Evolutionary conservation across 1,140 invertebrate genomes (phyloP).

Genomic region (Bradysia coprophila): DNA sequence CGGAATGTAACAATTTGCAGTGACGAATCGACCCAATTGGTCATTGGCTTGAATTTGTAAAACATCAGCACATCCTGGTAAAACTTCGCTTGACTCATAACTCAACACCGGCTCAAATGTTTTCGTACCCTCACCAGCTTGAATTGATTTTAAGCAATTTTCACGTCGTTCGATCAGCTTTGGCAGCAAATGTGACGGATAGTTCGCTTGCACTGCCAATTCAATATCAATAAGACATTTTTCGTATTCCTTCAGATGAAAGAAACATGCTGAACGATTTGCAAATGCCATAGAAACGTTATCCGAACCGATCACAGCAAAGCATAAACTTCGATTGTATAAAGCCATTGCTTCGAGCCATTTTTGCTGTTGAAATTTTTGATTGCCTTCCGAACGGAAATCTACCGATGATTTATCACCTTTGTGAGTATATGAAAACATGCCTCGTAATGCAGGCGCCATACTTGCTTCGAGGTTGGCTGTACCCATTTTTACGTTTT

Average conservation of each 20-base stretch:
- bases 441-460: no score
- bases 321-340: conserved; percentile 40
- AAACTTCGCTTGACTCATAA: conserved; percentile 23
- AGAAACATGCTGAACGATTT: conserved; percentile 51
- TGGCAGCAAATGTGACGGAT: conserved; percentile 28
- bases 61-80: conserved; percentile 35
- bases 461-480: no score
- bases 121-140: conserved; percentile 13
- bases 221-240: conserved; percentile 39
- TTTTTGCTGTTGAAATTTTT: conserved; percentile 27
- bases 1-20: conserved; percentile 38
- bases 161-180: conserved; percentile 31
- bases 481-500: no score
- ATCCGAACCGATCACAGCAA: conserved; percentile 30
- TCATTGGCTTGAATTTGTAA: conserved; percentile 33
- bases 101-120: conserved; percentile 19
- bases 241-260: conserved; percentile 34
- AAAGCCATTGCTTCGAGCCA: conserved; percentile 30
- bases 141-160: conserved; percentile 21
- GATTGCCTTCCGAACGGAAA: conserved; percentile 33
- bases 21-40: conserved; percentile 40
- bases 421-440: no score
- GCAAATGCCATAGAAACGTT: conserved; percentile 40
- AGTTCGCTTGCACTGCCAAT: conserved; percentile 26
- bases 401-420: conserved; percentile 18